These are phyloP conservation scores for Orientallactaga bullata DNA, from an alignment of 2,113 vertebrate genomes.

Conservation along the genomic window DNA sequence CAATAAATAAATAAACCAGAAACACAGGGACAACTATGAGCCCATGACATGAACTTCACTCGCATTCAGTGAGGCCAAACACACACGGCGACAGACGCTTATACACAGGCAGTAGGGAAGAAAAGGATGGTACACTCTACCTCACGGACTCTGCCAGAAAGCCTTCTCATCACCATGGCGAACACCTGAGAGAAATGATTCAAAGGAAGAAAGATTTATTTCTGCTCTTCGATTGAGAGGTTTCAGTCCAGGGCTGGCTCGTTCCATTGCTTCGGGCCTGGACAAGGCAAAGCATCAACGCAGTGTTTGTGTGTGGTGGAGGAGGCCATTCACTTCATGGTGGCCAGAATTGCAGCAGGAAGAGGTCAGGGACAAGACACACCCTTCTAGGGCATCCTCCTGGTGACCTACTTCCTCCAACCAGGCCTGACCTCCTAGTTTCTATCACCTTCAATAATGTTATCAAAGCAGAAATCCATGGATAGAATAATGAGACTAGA, in stretches of 20 bases:
- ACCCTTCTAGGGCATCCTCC: not conserved
- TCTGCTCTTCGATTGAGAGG: not conserved
- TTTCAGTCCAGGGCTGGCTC: not conserved
- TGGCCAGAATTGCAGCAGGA: not conserved
- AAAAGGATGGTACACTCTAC: not conserved
- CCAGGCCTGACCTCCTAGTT: not conserved
- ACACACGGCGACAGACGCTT: not conserved
- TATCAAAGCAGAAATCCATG: not conserved
- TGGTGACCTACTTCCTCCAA: not conserved
- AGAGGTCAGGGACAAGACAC: not conserved
- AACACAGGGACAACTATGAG: not conserved
- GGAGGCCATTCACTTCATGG: too few species aligned
- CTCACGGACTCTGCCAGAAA: not conserved
- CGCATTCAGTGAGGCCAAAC: not conserved
- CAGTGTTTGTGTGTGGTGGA: not conserved
- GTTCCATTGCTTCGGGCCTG: not conserved
- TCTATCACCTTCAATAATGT: not conserved
- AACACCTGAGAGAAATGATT: not conserved
- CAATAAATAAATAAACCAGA: not conserved
- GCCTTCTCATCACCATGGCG: not conserved
- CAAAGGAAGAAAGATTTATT: not conserved
- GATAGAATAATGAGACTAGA: not conserved
- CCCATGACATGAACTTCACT: not conserved
- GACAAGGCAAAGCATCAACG: not conserved
- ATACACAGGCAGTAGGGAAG: not conserved